phyloP scores from a whole-genome alignment of 2,113 vertebrate species.

The Nothoprocta pentlandii region DNA sequence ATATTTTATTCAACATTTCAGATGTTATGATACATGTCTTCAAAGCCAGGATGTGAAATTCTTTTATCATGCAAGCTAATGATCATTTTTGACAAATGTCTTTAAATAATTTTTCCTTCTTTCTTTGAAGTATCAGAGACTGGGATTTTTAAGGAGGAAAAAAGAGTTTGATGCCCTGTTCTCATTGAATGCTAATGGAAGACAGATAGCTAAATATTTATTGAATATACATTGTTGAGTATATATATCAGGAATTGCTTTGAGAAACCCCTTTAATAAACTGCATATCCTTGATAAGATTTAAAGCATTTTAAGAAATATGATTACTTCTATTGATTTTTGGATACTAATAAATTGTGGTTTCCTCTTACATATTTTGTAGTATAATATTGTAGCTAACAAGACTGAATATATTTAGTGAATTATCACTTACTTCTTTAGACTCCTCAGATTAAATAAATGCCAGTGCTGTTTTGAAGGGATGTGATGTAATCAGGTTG shows the following conservation, averaged over 20 bases:
- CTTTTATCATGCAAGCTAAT: constrained; percentile 10
- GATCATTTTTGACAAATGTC: constrained; percentile 21
- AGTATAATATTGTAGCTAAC: neutral
- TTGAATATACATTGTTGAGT: neutral
- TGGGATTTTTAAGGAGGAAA: neutral
- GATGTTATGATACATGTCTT: neutral
- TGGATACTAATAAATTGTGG: neutral
- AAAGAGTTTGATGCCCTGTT: neutral
- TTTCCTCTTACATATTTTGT: neutral
- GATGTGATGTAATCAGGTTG: neutral
- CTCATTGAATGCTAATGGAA: neutral
- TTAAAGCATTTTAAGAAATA: constrained; percentile 37
- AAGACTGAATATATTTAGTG: neutral
- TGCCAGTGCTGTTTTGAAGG: neutral
- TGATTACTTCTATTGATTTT: neutral
- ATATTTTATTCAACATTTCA: neutral
- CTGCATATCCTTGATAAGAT: neutral
- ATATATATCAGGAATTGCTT: neutral
- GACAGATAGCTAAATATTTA: neutral
- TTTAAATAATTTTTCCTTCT: neutral
- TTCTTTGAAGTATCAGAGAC: neutral
- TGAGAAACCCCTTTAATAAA: neutral
- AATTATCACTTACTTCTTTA: neutral
- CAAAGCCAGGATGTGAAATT: neutral
- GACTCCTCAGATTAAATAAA: neutral